Evolutionary conservation across 2,888 invertebrate genomes (phyloP), one percentile per base, ranked within the genome.

Genomic region (Aricia artaxerxes): DNA sequence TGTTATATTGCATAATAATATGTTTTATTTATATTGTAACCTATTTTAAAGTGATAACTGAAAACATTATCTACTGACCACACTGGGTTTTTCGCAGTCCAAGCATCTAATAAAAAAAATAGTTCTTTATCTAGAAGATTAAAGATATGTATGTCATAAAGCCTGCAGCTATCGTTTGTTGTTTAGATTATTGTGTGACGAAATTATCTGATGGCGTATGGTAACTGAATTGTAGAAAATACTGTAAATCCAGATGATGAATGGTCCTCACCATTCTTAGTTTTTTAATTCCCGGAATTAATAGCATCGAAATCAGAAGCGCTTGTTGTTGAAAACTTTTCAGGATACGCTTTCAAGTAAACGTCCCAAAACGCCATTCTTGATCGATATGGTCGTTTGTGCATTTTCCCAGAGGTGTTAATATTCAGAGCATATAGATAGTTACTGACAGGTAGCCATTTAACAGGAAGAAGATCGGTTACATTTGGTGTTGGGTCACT

Each of bases 341-440:
- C 73, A n/a, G 73, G 80, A 35, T 87, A 86, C 4, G 84, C 73
- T 77, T 83, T 82, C 73, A 85, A 88, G 79, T 90, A 88, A 4
- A 89, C 81, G 35, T 90, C 85, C 87, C 88, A 88, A 80, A 88
- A 90, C 0, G 89, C 85, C 85, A 89, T 86, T 75, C 89, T 84
- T 2, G 83, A 77, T 35, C 86, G 83, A 9, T 84, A 84, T 9
- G 88, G 88, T 76, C 86, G 83, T 2, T 81, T 85, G 3, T 80
- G 83, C 44, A 87, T 79, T 24, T 79, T 80, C 1, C 90, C 64
- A 0, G 85, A 82, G 0, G 81, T 60, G 57, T 84, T 85, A 57
- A 90, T 88, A 60, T 84, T 83, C 57, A 90, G 77, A 75, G 31
- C 82, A 84, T 0, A 77, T 78, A 2, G 83, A 82, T 1, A 49